These are phyloP conservation scores for Denticeps clupeoides DNA, from an alignment of 2,797 vertebrate species.

Conservation along the genomic window DNA sequence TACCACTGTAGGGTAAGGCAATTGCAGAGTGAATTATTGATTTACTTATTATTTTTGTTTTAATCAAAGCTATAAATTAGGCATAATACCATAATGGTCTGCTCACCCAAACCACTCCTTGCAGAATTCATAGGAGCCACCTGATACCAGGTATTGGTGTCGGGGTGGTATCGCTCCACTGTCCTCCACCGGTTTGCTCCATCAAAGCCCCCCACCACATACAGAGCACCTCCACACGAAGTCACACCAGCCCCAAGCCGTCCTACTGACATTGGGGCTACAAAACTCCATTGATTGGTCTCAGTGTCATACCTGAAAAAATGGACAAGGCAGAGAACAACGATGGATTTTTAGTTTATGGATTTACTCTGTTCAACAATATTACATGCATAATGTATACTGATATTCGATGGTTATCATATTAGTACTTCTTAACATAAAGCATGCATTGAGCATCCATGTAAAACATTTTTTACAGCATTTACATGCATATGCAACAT, in stretches of 20 bases:
- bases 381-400: neutral
- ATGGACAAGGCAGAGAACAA: no score
- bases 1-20: no score
- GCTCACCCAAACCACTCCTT: conserved; percentile 67
- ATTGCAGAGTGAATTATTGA: no score
- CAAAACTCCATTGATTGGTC: conserved; percentile 58
- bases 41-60: no score
- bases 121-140: conserved; percentile 59
- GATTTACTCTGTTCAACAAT: neutral
- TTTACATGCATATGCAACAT: no score
- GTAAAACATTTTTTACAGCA: no score
- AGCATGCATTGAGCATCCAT: no score
- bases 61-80: neutral
- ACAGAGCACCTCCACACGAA: conserved; percentile 53
- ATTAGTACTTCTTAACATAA: no score
- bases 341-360: neutral
- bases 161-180: conserved; percentile 63
- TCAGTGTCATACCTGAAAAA: conserved; percentile 67
- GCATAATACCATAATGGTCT: neutral
- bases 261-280: conserved; percentile 60
- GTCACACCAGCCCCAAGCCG: conserved; percentile 64
- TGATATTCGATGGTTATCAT: no score
- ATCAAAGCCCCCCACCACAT: conserved; percentile 66
- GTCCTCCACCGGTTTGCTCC: conserved; percentile 63
- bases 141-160: conserved; percentile 61